These are phyloP conservation scores for Rotaria macrura DNA, from an alignment of 2,888 invertebrate species.

Conservation along the genomic window DNA sequence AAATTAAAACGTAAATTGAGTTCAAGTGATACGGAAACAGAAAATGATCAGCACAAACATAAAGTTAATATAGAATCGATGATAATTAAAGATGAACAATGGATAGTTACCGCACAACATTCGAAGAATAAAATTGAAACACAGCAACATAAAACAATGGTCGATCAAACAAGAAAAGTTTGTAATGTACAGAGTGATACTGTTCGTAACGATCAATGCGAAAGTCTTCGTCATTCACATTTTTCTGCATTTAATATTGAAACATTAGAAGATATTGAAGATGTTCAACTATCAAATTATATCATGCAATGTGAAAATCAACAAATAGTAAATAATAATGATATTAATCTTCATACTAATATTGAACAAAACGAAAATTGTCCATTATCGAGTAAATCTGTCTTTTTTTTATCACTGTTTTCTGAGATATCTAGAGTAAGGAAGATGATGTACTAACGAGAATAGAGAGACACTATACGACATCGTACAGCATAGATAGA, in stretches of 20 bases:
- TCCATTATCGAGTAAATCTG: neutral
- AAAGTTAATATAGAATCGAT: neutral
- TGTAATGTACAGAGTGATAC: neutral
- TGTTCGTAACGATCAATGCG: neutral
- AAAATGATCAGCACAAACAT: neutral
- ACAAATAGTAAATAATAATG: neutral
- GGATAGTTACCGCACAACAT: neutral
- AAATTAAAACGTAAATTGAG: neutral
- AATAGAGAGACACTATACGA: no score
- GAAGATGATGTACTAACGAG: no score
- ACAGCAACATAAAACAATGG: neutral
- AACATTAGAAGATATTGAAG: neutral
- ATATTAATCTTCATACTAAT: neutral
- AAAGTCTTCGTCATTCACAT: neutral
- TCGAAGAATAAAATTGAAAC: neutral
- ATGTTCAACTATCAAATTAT: neutral
- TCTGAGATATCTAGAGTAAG: no score
- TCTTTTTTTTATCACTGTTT: no score
- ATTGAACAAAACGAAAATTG: neutral
- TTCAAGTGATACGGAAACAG: neutral
- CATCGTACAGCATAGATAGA: no score
- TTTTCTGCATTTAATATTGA: neutral
- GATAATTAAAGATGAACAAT: neutral
- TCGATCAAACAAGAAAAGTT: neutral
- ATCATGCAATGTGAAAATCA: neutral